Evolutionary conservation across 1,140 invertebrate species (phyloP).

Genomic region (Trachymyrmex septentrionalis): DNA sequence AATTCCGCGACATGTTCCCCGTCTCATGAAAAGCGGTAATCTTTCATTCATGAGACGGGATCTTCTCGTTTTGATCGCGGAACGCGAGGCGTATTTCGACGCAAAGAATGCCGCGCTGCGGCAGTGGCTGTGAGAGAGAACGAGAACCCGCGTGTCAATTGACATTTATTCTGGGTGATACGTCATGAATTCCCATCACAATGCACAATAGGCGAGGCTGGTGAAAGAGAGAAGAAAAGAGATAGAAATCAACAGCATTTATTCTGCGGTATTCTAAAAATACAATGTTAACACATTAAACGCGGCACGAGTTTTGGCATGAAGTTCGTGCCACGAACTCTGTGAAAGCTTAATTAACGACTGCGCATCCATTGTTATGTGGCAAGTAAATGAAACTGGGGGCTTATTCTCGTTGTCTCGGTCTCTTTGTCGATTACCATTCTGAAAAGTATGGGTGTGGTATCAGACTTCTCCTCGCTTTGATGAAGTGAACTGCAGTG

Average conservation of each 20-base stretch:
- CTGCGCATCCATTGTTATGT: background rate
- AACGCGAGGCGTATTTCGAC: slow-evolving; percentile 47
- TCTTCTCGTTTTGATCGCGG: slow-evolving; percentile 32
- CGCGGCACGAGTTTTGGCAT: background rate
- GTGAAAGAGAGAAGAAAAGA: slow-evolving; percentile 18
- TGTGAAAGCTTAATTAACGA: background rate
- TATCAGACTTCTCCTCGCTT: no score
- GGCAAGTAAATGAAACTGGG: background rate
- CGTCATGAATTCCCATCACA: slow-evolving; percentile 69
- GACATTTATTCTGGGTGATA: slow-evolving; percentile 71
- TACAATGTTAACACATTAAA: slow-evolving; percentile 10
- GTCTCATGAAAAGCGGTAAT: slow-evolving; percentile 28
- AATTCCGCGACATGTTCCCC: slow-evolving; percentile 35
- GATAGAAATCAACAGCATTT: background rate
- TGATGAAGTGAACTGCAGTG: no score
- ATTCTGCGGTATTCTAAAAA: slow-evolving; percentile 30
- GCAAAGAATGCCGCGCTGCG: slow-evolving; percentile 7
- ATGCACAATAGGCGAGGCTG: slow-evolving; percentile 4
- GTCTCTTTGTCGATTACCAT: background rate
- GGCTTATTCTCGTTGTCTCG: background rate
- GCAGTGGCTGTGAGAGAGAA: slow-evolving; percentile 63
- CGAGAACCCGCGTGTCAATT: slow-evolving; percentile 69
- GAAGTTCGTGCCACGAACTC: background rate
- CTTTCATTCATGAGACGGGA: slow-evolving; percentile 53
- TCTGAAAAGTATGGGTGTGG: no score